Conservation (phyloP, 2,888 invertebrate species). For the Habroteleia sp. region DNA sequence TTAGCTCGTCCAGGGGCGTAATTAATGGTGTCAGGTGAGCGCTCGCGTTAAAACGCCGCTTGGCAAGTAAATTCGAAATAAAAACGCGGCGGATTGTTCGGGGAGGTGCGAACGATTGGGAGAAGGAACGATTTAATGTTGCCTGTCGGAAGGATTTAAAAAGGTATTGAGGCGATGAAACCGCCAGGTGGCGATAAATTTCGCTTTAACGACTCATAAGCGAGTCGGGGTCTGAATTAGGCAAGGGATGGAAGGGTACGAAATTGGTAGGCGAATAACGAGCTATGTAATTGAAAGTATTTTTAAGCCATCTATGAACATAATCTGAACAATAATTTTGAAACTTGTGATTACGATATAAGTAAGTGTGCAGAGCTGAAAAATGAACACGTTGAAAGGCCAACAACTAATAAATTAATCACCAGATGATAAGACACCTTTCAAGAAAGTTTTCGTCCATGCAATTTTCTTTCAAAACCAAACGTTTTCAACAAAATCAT, state of each 20-base stretch:
- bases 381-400: not conserved
- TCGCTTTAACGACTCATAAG: constrained; percentile 69
- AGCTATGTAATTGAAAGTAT: constrained; percentile 40
- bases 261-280: constrained; percentile 41
- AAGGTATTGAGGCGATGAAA: constrained; percentile 61
- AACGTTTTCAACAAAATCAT: too few relatives aligned
- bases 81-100: constrained; percentile 57
- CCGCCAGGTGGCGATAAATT: constrained; percentile 71
- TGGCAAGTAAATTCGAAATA: constrained; percentile 61
- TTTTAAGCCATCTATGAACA: not conserved
- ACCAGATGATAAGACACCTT: too few relatives aligned
- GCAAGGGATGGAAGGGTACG: constrained; percentile 23
- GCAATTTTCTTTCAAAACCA: too few relatives aligned
- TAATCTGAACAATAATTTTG: not conserved
- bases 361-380: not conserved
- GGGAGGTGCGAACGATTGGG: constrained; percentile 62
- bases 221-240: constrained; percentile 45
- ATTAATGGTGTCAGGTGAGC: constrained; percentile 65
- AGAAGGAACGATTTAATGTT: constrained; percentile 63
- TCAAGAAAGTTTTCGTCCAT: too few relatives aligned
- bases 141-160: constrained; percentile 63
- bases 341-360: not conserved
- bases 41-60: constrained; percentile 61
- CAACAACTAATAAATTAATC: not conserved
- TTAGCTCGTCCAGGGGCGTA: constrained; percentile 59